Evolutionary conservation across 2,888 invertebrate species (phyloP), one percentile per base, ranked within the genome.

Genomic region (Pseudolycoriella hygida): DNA sequence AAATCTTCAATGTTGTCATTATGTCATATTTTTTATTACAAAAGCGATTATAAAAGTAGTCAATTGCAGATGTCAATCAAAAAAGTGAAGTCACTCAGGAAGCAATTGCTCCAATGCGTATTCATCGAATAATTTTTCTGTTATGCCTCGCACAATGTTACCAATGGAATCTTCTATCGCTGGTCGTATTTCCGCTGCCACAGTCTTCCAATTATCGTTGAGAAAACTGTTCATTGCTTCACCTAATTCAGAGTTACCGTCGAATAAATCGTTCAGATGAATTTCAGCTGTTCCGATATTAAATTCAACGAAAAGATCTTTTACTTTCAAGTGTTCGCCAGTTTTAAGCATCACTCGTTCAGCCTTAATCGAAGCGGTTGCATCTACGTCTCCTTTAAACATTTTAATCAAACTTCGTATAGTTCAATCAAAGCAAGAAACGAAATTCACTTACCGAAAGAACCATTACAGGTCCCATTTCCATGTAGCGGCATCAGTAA

Each of bases 161-260:
- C 71, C 68, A 40, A 78, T 67, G 1, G 72, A 71, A 45, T 74
- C 73, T 56, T 82, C 80, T 56, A 86, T 63, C 0, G 79, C 72
- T 1, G 75, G 76, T 53, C 79, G 78, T 3, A 86, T 68, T 54
- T 85, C 83, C 20, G 73, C 73, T 0, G 77, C 70, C 1, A 86
- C 68, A 25, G 70, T 71, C 53, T 73, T 70, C 84, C 84, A 85
- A 57, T 85, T 83, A 41, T 83, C 79, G 55, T 84, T 85, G 17
- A 86, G 60, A 57, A 84, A 83, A 25, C 71, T 60, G 58, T 85
- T 85, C 77, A 84, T 78, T 2, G 77, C 72, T 17, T 74, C 69
- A 20, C 80, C 80, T 45, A 82, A 59, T 48, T 76, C 73, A 45
- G 68, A 65, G 51, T 85, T 80, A 1, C 79, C 80, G 48, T 80